Evolutionary conservation across 2,113 vertebrate genomes (phyloP).

Genomic region (Marmota monax): DNA sequence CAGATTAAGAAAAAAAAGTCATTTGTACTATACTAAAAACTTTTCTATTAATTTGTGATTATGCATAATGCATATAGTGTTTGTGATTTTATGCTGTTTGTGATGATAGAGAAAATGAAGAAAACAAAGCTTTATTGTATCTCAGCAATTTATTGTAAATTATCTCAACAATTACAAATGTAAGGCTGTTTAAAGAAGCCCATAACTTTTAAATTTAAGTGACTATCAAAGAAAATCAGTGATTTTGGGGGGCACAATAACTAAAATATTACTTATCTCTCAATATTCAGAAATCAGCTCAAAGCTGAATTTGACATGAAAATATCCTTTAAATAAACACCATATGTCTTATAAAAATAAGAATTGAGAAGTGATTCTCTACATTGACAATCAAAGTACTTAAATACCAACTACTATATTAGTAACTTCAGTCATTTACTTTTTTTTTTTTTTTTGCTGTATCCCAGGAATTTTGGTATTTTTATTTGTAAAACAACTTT

Average conservation of each 20-base stretch:
- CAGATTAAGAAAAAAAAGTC: background rate
- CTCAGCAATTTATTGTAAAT: background rate
- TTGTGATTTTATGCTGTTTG: background rate
- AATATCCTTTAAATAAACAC: conserved; percentile 10
- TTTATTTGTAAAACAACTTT: no score
- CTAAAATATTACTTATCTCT: conserved; percentile 26
- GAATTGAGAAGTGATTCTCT: background rate
- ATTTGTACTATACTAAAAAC: background rate
- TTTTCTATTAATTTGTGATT: conserved; percentile 26
- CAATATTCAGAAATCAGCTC: background rate
- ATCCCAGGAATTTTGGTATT: no score
- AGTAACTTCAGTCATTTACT: background rate
- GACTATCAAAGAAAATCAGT: conserved; percentile 22
- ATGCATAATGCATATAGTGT: background rate
- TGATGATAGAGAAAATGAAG: background rate
- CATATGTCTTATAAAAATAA: conserved; percentile 36
- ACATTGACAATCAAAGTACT: background rate
- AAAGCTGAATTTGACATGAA: background rate
- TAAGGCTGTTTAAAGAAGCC: background rate
- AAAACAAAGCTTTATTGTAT: conserved; percentile 21
- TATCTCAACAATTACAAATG: background rate
- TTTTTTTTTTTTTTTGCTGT: no score
- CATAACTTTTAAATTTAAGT: conserved; percentile 18
- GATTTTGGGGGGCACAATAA: background rate
- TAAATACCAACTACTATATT: background rate